Evolutionary conservation across 2,888 invertebrate genomes (phyloP), one percentile per base, ranked within the genome.

Genomic region (Prosapia bicincta): DNA sequence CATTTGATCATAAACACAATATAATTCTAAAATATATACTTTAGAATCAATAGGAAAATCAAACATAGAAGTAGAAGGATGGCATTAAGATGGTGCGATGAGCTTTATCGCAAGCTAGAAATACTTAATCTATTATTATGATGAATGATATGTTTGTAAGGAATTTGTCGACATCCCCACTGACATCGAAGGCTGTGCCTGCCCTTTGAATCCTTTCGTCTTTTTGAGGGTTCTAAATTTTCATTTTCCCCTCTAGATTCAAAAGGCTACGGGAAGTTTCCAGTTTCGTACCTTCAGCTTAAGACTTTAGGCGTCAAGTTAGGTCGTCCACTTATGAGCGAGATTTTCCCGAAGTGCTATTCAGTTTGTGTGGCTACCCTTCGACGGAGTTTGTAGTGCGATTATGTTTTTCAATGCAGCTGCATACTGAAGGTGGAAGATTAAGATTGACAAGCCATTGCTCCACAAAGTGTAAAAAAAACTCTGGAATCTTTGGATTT

Each of bases 151-250:
- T 67, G 10, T 67, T 67, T 67, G 24, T 67, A 10, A 67, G 67
- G 24, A 67, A 67, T 67, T 26, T 67, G 24, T 23, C n/a, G 10
- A 67, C 67, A 67, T 67, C 67, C 20, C 67, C 24, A 26, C 67
- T 67, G 67, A 67, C 67, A 67, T 67, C 67, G 67, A 26, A 67
- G 67, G 10, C 67, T 67, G 67, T 23, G 67, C n/a, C 67, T 67
- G 67, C 67, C 67, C 67, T 67, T 23, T 15, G 67, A 67, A 67
- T 67, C 67, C 67, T 67, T 20, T 67, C 67, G 24, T 67, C 67
- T 23, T 67, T 20, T 67, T 67, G 67, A 67, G 25, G 67, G 67
- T 10, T 67, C 24, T 10, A 26, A 9, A 25, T 67, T 23, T 26
- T 67, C n/a, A 26, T 67, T 26, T 67, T 67, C 67, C 20, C 67